Evolutionary conservation across 2,113 vertebrate species (phyloP), one percentile per base, ranked within the genome.

Genomic region (Labeo catla): DNA sequence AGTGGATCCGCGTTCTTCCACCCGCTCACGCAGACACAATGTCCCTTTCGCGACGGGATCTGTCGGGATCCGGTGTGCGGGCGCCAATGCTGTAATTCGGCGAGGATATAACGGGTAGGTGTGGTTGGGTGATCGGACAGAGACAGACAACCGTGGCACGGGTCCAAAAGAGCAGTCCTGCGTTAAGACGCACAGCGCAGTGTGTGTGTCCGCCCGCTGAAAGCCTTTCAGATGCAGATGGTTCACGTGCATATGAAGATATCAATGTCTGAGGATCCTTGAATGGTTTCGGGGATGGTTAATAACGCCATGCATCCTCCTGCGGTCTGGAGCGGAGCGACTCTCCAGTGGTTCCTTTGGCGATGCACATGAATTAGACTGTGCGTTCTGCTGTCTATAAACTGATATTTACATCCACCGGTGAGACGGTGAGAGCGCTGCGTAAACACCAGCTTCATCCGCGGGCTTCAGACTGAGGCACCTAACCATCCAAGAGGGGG

Each of bases 61-160:
- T 39, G 19, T 50, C 68, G 54, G 50, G 72, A 76, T 61, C 70
- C 70, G 13, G 57, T 52, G 63, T 21, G 72, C 21, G 43, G 52
- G 45, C n/a, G 49, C n/a, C 12, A 16, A 52, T 84, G 72, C 83
- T 39, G 59, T 63, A 47, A 49, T 28, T 61, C 47, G 16, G 76
- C 47, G 65, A 72, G 28, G n/a, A 11, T 54, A 21, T 45, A 59
- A 28, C 72, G 72, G 52, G 72, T 72, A 88, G 87, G 87, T 88
- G 87, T 88, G 87, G 87, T 73, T 84, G 66, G 68, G 34, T 73
- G 34, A 82, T 68, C 47, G 80, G 28, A 82, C 83, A 70, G 83
- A 78, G 79, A 70, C 45, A 36, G 70, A 49, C 49, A 88, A 81
- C 74, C 84, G 84, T 85, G 84, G 84, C 74, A 78, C 84, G 59